Conservation (phyloP, 1,140 invertebrate genomes). For the Eurosta solidaginis region DNA sequence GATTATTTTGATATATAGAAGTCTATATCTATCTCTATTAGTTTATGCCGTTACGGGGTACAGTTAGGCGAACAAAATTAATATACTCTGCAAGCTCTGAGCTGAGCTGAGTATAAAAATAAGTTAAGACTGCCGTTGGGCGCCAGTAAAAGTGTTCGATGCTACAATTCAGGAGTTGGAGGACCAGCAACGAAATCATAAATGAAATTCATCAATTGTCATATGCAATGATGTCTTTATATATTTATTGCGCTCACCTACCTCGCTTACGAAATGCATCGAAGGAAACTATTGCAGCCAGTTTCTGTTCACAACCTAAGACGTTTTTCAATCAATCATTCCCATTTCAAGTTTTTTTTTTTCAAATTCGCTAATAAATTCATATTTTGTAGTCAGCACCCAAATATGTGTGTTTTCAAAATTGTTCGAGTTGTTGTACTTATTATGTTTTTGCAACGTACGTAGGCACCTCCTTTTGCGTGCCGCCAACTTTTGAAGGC, state of each 20-base stretch:
- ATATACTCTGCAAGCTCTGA: too few relatives aligned
- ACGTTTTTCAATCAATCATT: slow-evolving; percentile 12
- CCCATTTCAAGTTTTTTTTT: background rate
- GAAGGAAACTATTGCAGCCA: background rate
- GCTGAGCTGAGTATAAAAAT: background rate
- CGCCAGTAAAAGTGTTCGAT: background rate
- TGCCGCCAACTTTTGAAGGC: background rate
- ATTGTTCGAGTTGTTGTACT: slow-evolving; percentile 20
- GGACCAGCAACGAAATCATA: background rate
- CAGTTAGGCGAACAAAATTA: too few relatives aligned
- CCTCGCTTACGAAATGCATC: background rate
- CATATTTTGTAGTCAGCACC: slow-evolving; percentile 20
- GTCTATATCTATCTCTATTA: too few relatives aligned
- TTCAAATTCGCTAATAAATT: background rate
- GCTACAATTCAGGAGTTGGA: background rate
- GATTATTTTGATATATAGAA: too few relatives aligned
- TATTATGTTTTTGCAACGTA: slow-evolving; percentile 3
- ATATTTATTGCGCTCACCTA: slow-evolving; percentile 44
- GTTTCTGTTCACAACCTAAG: background rate
- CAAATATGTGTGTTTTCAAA: slow-evolving; percentile 22
- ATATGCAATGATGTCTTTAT: slow-evolving; percentile 58
- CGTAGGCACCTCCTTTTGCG: background rate
- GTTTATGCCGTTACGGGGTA: too few relatives aligned
- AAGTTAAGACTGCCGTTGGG: background rate
- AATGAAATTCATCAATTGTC: slow-evolving; percentile 51